These are phyloP conservation scores for Tyrannus savana DNA, from an alignment of 2,113 vertebrate genomes.

Conservation along the genomic window DNA sequence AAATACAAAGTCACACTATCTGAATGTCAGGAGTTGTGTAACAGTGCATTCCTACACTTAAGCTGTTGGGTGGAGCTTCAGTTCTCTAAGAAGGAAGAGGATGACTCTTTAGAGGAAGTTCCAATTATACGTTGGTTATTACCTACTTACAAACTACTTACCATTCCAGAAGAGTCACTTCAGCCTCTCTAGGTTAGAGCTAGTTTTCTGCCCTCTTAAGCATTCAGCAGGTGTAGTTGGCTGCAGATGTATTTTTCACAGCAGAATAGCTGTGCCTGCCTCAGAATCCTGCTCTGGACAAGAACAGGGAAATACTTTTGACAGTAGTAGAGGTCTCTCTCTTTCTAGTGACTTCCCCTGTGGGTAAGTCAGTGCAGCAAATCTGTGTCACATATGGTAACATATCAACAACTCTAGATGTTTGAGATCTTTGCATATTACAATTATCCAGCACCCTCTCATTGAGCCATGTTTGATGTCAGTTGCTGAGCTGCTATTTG, in stretches of 20 bases:
- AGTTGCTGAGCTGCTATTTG: background rate
- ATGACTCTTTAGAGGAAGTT: background rate
- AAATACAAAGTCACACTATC: background rate
- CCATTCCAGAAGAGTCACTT: background rate
- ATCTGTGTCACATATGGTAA: background rate
- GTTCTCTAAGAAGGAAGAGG: background rate
- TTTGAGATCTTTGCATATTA: background rate
- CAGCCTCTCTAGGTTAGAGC: background rate
- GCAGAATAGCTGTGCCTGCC: background rate
- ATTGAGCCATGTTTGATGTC: background rate
- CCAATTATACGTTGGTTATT: background rate
- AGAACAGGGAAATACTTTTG: background rate
- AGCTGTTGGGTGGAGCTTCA: background rate
- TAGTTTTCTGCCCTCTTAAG: background rate
- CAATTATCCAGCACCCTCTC: background rate
- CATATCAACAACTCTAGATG: slow-evolving; percentile 10
- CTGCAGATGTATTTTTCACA: slow-evolving; percentile 54
- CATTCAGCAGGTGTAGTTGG: background rate
- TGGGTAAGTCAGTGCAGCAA: background rate
- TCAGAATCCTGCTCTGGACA: background rate
- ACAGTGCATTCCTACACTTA: background rate
- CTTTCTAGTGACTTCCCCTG: background rate
- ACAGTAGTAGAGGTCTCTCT: background rate
- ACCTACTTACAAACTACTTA: slow-evolving; percentile 1
- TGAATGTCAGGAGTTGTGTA: background rate